Evolutionary conservation across 2,113 vertebrate genomes (phyloP).

Genomic region (Psophia crepitans): DNA sequence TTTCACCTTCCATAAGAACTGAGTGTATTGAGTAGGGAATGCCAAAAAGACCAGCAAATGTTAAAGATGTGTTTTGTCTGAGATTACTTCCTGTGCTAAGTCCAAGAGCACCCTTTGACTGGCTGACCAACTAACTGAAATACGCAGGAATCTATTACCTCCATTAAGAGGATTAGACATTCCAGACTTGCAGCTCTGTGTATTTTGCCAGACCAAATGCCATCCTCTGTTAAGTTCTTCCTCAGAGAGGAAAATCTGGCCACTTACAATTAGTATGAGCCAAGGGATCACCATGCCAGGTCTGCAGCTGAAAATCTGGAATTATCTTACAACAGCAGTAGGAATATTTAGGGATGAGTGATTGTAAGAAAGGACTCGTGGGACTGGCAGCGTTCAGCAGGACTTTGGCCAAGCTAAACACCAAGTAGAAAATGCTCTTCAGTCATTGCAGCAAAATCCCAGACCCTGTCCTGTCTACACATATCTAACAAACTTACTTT

Average conservation of each 20-base stretch:
- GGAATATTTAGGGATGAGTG: slow-evolving; percentile 46
- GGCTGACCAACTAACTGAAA: neutral
- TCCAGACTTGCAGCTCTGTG: neutral
- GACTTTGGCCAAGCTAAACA: slow-evolving; percentile 68
- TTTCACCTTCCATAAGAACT: neutral
- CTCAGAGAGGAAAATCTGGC: slow-evolving; percentile 43
- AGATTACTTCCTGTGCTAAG: neutral
- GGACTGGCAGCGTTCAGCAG: slow-evolving; percentile 22
- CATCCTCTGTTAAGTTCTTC: slow-evolving; percentile 20
- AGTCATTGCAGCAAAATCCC: neutral
- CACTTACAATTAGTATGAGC: neutral
- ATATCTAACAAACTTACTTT: neutral
- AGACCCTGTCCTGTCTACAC: neutral
- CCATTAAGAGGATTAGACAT: neutral
- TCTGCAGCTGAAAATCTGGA: slow-evolving; percentile 57
- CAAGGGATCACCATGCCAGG: slow-evolving; percentile 32
- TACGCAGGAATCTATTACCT: neutral
- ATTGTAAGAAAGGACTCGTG: slow-evolving; percentile 35
- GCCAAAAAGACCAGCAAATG: neutral
- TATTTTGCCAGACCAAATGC: slow-evolving; percentile 42
- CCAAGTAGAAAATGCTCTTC: slow-evolving; percentile 48
- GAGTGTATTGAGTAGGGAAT: neutral
- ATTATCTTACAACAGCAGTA: slow-evolving; percentile 44
- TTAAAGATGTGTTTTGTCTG: slow-evolving; percentile 1
- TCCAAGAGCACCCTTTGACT: neutral